Percentiles rank a stretch among this genome's conserved stretches.
Conservation (phyloP, 2,113 vertebrate species). For the Forbesichthys agassizii region DNA sequence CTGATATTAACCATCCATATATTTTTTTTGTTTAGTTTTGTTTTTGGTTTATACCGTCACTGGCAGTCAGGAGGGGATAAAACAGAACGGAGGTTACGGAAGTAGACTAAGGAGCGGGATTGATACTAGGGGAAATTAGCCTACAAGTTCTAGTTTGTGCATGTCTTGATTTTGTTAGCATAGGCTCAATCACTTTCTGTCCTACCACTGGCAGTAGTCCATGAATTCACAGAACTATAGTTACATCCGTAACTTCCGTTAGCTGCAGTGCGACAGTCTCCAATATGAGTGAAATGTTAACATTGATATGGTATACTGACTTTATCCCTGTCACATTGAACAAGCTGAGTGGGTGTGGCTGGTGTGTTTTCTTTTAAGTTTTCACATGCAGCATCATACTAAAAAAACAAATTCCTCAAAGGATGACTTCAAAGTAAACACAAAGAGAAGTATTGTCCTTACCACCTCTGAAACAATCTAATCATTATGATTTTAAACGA, state of each 20-base stretch:
- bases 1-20: too few relatives aligned
- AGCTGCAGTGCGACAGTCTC: conserved; percentile 83
- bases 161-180: too few relatives aligned
- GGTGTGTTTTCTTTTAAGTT: conserved; percentile 37
- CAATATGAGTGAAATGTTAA: conserved; percentile 81
- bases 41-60: too few relatives aligned
- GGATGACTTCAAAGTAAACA: conserved; percentile 57
- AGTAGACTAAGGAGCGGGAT: too few relatives aligned
- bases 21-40: too few relatives aligned
- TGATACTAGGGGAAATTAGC: too few relatives aligned
- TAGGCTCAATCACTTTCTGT: too few relatives aligned
- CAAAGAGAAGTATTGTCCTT: conserved; percentile 78
- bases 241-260: conserved; percentile 25
- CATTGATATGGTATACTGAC: conserved; percentile 41
- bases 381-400: conserved; percentile 69
- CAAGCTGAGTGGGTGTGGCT: conserved; percentile 50
- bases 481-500: conserved; percentile 85
- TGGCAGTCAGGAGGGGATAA: too few relatives aligned
- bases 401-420: conserved; percentile 54
- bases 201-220: too few relatives aligned
- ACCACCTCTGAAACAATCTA: conserved; percentile 90
- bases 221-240: too few relatives aligned
- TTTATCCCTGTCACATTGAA: conserved; percentile 22
- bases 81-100: too few relatives aligned
- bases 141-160: too few relatives aligned